Evolutionary conservation across 30 jellyfish, hydroid and myxozoan genomes (phyloP).

Genomic region (Cassiopea xamachana): DNA sequence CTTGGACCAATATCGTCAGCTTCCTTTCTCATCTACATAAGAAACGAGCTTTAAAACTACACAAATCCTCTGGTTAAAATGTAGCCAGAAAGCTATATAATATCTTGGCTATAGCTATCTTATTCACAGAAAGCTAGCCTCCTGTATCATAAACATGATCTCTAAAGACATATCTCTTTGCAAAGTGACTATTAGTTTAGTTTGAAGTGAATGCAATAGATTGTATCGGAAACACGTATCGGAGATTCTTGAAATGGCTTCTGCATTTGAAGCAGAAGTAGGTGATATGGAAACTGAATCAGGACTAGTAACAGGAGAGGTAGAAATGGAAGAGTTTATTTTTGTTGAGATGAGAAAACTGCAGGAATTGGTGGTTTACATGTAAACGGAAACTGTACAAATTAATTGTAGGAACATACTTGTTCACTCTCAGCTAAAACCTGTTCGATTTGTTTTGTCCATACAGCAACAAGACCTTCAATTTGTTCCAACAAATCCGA

Average conservation of each 20-base stretch:
- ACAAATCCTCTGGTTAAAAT: too few species aligned
- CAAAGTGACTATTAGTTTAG: too few species aligned
- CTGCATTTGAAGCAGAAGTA: not conserved
- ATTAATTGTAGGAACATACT: conserved; percentile 20
- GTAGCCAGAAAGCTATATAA: too few species aligned
- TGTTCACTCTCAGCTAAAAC: conserved; percentile 90
- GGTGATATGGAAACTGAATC: not conserved
- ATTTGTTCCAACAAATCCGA: conserved; percentile 71
- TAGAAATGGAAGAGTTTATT: not conserved
- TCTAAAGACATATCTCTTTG: too few species aligned
- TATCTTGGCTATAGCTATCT: too few species aligned
- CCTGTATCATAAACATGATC: too few species aligned
- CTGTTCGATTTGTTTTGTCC: conserved; percentile 93
- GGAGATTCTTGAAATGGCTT: not conserved
- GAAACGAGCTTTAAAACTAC: not conserved
- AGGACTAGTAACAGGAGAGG: not conserved
- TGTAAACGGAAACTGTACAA: not conserved
- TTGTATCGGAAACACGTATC: too few species aligned
- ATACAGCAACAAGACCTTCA: conserved; percentile 75
- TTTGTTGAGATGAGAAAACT: not conserved
- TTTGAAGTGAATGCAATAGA: too few species aligned
- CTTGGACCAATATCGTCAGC: conserved; percentile 96
- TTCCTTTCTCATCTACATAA: conserved; percentile 80
- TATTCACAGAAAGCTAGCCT: too few species aligned
- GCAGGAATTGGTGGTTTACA: not conserved